phyloP scores from a whole-genome alignment of 2,113 vertebrate genomes.

The Leptobrachium leishanense region DNA sequence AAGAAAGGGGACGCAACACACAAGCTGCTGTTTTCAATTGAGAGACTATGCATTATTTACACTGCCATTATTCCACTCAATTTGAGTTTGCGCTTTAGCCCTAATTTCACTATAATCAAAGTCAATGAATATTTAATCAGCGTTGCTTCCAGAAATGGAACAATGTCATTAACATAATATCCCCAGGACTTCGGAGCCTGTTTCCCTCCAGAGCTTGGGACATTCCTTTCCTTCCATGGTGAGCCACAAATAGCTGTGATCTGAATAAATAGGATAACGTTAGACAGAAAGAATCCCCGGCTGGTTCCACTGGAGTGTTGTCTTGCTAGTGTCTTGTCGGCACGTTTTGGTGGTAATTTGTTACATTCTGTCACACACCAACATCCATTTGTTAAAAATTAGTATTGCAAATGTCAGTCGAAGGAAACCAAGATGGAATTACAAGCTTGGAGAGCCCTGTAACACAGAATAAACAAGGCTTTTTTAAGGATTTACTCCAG shows the following conservation, averaged over 20 bases:
- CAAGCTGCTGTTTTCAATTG: conserved; percentile 85
- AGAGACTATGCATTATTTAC: conserved; percentile 89
- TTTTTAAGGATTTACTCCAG: no score
- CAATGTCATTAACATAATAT: conserved; percentile 90
- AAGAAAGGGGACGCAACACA: conserved; percentile 61
- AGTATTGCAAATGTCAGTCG: neutral
- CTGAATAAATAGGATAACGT: conserved; percentile 32
- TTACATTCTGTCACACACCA: neutral
- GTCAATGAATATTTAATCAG: conserved; percentile 92
- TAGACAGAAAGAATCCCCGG: conserved; percentile 26
- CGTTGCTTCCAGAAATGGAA: conserved; percentile 82
- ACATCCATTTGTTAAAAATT: neutral
- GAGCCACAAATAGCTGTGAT: conserved; percentile 5
- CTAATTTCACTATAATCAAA: conserved; percentile 91
- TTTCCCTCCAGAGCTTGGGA: conserved; percentile 72
- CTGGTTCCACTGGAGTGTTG: conserved; percentile 20
- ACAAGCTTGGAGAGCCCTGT: neutral
- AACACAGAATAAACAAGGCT: no score
- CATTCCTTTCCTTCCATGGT: conserved; percentile 50
- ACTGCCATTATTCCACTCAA: conserved; percentile 83
- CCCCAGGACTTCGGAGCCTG: conserved; percentile 71
- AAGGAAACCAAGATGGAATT: neutral
- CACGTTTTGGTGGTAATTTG: neutral
- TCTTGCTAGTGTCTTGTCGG: conserved; percentile 14
- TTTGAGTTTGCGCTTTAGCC: conserved; percentile 82